Conservation (phyloP, 2,113 vertebrate species). For the Rhabdornis inornatus region DNA sequence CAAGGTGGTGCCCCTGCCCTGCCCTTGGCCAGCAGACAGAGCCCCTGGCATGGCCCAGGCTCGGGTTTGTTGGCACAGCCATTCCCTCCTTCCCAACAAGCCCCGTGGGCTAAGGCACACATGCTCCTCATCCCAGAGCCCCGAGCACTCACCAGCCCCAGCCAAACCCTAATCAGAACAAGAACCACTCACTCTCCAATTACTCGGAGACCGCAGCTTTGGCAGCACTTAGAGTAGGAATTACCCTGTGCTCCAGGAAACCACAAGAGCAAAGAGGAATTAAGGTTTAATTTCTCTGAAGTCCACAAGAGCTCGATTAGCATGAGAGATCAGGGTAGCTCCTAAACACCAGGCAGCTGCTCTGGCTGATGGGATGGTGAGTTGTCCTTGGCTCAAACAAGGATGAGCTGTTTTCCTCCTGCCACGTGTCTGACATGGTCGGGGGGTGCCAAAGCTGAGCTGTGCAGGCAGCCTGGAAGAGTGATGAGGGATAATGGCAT, state of each 20-base stretch:
- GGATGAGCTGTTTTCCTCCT: neutral
- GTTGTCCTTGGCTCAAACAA: neutral
- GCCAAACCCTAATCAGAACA: slow-evolving; percentile 19
- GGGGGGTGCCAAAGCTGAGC: neutral
- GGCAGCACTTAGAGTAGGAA: neutral
- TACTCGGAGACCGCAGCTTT: slow-evolving; percentile 22
- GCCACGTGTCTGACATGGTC: neutral
- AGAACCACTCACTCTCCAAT: neutral
- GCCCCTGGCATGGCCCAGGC: neutral
- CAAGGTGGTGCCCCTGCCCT: neutral
- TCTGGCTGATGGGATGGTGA: neutral
- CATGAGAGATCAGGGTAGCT: neutral
- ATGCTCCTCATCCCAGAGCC: neutral
- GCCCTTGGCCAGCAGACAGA: neutral
- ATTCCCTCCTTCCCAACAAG: neutral
- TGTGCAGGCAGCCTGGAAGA: neutral
- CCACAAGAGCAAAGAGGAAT: slow-evolving; percentile 32
- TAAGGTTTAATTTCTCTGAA: slow-evolving; percentile 5
- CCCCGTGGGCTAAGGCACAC: neutral
- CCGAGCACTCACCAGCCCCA: neutral
- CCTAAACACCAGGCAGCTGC: neutral
- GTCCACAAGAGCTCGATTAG: neutral
- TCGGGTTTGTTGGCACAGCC: neutral
- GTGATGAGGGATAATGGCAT: neutral
- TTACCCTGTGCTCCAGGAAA: slow-evolving; percentile 47